Evolutionary conservation across 2,888 invertebrate species (phyloP), one percentile per base, ranked within the genome.

Genomic region (Archips xylosteana): DNA sequence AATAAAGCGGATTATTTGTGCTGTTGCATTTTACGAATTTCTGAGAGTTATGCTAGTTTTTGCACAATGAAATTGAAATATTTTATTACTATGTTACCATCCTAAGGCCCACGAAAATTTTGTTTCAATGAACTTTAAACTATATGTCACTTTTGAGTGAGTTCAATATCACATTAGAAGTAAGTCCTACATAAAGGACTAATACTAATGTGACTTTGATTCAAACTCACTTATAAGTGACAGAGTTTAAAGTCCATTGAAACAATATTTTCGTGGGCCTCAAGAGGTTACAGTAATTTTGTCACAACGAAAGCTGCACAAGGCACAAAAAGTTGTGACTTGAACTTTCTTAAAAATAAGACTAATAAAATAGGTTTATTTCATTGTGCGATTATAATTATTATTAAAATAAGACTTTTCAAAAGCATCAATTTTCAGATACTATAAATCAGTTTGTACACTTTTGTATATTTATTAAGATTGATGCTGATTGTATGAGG

Each of bases 401-500:
- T 12, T 12, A 62, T 42, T n/a, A 13, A 13, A 15, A 60, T 45
- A 45, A 81, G 78, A 81, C 79, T 80, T 80, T 78, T 39, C 36
- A 12, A 34, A 42, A 42, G 39, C 39, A 61, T 62, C 5, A n/a
- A 8, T 60, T 34, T 62, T 62, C 10, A 4, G 2, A 13, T 23
- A 42, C 23, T 39, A 61, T 36, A 15, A 60, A 60, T 36, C 60
- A 62, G 2, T 42, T 15, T 42, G 3, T n/a, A 10, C 8, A n/a
- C 36, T 60, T 12, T 60, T 23, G 60, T 60, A 23, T 51, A 51
- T 65, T 51, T 51, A 34, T 34, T 36, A 36, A 32, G 36, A 49
- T 64, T 65, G 65, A 51, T 65, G 65, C 47, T 65, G 51, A 81
- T 79, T 77, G 72, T 82, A 83, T 81, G 85, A 80, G 88, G 89